phyloP scores from a whole-genome alignment of 2,888 invertebrate species.

The Rutpela maculata region DNA sequence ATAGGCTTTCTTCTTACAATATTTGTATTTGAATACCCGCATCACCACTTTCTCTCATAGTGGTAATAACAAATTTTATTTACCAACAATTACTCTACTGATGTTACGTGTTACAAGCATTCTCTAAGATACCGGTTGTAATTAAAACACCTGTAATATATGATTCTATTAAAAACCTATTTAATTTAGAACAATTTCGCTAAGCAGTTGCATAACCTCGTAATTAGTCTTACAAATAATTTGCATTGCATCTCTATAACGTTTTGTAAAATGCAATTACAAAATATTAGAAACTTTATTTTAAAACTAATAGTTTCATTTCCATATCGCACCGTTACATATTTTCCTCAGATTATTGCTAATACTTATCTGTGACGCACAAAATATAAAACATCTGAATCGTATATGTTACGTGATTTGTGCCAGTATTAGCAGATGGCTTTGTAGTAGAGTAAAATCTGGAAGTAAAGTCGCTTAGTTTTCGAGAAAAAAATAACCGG shows the following conservation, averaged over 20 bases:
- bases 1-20: conserved; percentile 11
- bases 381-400: neutral
- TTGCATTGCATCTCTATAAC: neutral
- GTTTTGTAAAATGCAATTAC: conserved; percentile 1
- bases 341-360: neutral
- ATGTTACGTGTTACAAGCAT: neutral
- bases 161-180: neutral
- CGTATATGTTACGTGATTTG: no score
- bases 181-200: conserved; percentile 1
- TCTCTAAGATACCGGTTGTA: neutral
- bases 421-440: no score
- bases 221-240: neutral
- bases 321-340: neutral
- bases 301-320: neutral
- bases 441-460: no score
- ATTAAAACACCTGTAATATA: neutral
- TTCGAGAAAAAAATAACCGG: no score
- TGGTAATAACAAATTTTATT: neutral
- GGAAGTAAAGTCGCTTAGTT: no score
- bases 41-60: conserved; percentile 19
- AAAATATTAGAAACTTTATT: neutral
- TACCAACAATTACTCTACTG: neutral
- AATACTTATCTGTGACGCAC: neutral
- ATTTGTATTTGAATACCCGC: neutral
- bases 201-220: neutral